Evolutionary conservation across 2,888 invertebrate genomes (phyloP).

Genomic region (Perdita meconis): DNA sequence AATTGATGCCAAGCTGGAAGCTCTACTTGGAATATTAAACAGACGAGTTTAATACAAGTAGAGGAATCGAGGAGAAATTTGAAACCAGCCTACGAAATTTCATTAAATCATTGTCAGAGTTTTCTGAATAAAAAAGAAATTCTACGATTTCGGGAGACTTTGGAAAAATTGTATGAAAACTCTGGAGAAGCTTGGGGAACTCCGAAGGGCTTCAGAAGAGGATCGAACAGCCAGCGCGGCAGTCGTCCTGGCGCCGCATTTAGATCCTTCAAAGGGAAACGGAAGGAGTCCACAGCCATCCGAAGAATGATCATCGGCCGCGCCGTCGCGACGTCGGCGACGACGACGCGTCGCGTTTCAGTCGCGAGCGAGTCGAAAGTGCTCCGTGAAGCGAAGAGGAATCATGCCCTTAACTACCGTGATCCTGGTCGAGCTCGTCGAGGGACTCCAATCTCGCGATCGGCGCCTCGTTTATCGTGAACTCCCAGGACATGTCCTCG

Average conservation of each 20-base stretch:
- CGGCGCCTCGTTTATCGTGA: slow-evolving; percentile 85
- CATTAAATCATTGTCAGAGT: neutral
- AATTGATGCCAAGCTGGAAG: too few species aligned
- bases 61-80: neutral
- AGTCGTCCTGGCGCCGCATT: slow-evolving; percentile 15
- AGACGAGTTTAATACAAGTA: slow-evolving; percentile 39
- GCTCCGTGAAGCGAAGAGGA: slow-evolving; percentile 26
- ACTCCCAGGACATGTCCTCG: slow-evolving; percentile 82
- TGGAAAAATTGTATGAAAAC: too few species aligned
- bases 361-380: slow-evolving; percentile 36
- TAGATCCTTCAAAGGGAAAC: slow-evolving; percentile 38
- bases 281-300: slow-evolving; percentile 60
- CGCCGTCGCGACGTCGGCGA: neutral
- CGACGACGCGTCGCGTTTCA: slow-evolving; percentile 35
- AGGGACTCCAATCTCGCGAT: slow-evolving; percentile 88
- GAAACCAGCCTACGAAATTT: neutral
- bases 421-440: slow-evolving; percentile 87
- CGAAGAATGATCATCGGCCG: slow-evolving; percentile 41
- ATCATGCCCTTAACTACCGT: slow-evolving; percentile 76
- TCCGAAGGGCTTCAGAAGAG: neutral
- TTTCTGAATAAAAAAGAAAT: too few species aligned
- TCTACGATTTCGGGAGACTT: too few species aligned
- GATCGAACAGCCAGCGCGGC: slow-evolving; percentile 13
- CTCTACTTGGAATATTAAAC: slow-evolving; percentile 40
- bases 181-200: too few species aligned